Evolutionary conservation across 2,888 invertebrate species (phyloP).

Genomic region (Lysandra bellargus): DNA sequence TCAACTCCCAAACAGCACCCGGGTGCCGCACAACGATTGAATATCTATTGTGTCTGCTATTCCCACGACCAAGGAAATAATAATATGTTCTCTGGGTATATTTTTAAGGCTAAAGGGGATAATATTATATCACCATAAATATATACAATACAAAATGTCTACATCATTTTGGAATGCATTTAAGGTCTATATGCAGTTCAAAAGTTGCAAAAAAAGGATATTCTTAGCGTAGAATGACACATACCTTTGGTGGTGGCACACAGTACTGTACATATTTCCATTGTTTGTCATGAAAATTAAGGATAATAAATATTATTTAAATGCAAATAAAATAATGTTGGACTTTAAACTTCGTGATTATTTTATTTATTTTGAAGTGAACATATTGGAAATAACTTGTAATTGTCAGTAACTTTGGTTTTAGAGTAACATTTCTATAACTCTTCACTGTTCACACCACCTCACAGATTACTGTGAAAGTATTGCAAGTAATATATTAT

Average conservation of each 20-base stretch:
- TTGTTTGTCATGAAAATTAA: not conserved
- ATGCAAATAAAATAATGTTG: not conserved
- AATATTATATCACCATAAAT: not conserved
- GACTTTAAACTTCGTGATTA: not conserved
- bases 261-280: too few relatives aligned
- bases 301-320: constrained; percentile 3
- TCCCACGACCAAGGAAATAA: too few relatives aligned
- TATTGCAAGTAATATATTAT: not conserved
- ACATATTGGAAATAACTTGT: not conserved
- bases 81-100: too few relatives aligned
- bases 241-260: too few relatives aligned
- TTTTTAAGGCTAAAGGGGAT: not conserved
- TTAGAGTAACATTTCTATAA: not conserved
- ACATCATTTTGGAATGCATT: constrained; percentile 20
- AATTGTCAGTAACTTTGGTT: not conserved
- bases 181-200: not conserved
- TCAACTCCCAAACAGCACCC: too few relatives aligned
- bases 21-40: too few relatives aligned
- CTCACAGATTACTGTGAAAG: not conserved
- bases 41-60: too few relatives aligned
- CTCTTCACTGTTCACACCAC: not conserved
- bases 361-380: not conserved
- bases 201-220: not conserved
- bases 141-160: constrained; percentile 10
- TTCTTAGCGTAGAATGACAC: not conserved